Evolutionary conservation across 2,888 invertebrate genomes (phyloP).

Genomic region (Lissonota sp.): DNA sequence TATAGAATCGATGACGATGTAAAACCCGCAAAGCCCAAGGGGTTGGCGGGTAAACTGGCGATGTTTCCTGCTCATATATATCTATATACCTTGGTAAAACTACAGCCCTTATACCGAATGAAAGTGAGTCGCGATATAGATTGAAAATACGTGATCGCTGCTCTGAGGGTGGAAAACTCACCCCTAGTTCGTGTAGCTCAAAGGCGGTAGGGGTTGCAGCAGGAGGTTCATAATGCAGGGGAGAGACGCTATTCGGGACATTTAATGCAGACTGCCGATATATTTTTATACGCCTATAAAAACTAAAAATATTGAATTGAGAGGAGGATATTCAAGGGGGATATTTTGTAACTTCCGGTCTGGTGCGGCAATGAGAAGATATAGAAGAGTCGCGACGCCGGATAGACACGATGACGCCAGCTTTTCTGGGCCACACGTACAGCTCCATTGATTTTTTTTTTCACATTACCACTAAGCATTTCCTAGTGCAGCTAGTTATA

Average conservation of each 20-base stretch:
- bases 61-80: neutral
- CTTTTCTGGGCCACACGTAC: constrained; percentile 69
- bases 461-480: constrained; percentile 8
- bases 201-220: neutral
- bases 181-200: neutral
- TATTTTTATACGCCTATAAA: no score
- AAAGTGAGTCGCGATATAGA: constrained; percentile 15
- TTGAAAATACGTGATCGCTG: neutral
- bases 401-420: constrained; percentile 52
- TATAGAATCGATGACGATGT: constrained; percentile 69
- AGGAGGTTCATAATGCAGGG: no score
- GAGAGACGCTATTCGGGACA: no score
- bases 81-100: constrained; percentile 12
- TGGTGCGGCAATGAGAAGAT: neutral
- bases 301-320: no score
- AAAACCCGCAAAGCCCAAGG: constrained; percentile 59
- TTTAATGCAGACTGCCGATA: no score
- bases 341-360: constrained; percentile 6
- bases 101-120: neutral
- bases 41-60: constrained; percentile 31
- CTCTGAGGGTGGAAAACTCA: neutral
- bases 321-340: no score
- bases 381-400: constrained; percentile 14
- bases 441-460: constrained; percentile 75
- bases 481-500: constrained; percentile 35